Evolutionary conservation across 2,888 invertebrate species (phyloP), one percentile per base, ranked within the genome.

Genomic region (Acleris holmiana): DNA sequence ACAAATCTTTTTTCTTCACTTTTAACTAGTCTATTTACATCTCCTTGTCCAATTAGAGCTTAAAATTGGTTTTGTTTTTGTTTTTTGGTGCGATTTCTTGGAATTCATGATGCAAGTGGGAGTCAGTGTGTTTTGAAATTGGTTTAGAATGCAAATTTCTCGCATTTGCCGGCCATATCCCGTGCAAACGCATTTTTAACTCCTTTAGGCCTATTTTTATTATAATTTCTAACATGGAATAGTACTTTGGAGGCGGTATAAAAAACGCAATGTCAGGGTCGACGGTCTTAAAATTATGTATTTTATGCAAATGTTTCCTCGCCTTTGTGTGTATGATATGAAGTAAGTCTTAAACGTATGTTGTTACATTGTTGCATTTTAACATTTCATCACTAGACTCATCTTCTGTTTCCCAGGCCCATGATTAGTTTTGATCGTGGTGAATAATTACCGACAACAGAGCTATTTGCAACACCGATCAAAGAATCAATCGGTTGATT

Each of bases 401-500:
- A 72, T 73, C 61, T 72, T 77, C 68, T 70, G 76, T 80, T 87
- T 86, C 83, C 80, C 84, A 79, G 76, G 73, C 78, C 80, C 77
- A 76, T 80, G 77, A 71, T 77, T 71, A 73, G 72, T 71, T 35
- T 73, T 68, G 74, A 77, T 73, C 69, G 68, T 67, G 70, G 73
- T 68, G 71, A 77, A 80, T 81, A 77, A 81, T 82, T 77, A 74
- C 63, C 68, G 47, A 51, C 46, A 48, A 56, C 56, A 54, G 69
- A 68, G 67, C 73, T 73, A 60, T 65, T 86, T 84, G 79, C 83
- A 78, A 80, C 80, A 82, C 75, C 69, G 81, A 84, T 73, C 77
- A 76, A 76, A 77, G 82, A 79, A 79, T 80, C 76, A 71, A 69
- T 66, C 73, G 78, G 82, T 84, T 84, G 83, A 84, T 85, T 83